Percentiles rank a stretch among this genome's conserved stretches.
Conservation (phyloP, 2,797 vertebrate species). For the Centroberyx gerrardi region DNA sequence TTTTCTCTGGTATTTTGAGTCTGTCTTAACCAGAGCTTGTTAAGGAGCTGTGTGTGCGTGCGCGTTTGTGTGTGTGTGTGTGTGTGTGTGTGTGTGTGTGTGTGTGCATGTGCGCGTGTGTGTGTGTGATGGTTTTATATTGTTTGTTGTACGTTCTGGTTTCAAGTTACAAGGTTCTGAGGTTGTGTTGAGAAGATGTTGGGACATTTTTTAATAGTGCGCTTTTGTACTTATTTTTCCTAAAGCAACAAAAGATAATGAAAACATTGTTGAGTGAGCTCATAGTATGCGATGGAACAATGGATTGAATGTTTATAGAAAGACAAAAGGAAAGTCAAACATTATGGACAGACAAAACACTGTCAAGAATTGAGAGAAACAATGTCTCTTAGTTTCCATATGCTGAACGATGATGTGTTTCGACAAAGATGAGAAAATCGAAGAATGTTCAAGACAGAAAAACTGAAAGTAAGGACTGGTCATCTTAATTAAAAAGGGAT, state of each 20-base stretch:
- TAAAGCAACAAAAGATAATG: conserved; percentile 45
- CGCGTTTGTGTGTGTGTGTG: conserved; percentile 26
- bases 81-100: conserved; percentile 40
- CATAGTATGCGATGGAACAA: neutral
- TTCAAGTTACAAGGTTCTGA: conserved; percentile 18
- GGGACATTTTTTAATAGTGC: conserved; percentile 46
- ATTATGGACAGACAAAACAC: neutral
- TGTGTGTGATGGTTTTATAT: conserved; percentile 52
- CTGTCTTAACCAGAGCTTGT: conserved; percentile 40
- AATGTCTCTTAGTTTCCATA: conserved; percentile 25
- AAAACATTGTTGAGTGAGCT: conserved; percentile 11
- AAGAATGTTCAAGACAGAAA: conserved; percentile 14
- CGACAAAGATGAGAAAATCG: conserved; percentile 13
- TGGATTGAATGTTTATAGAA: conserved; percentile 29
- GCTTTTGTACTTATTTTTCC: conserved; percentile 65
- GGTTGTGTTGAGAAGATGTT: conserved; percentile 33
- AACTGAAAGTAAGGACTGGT: neutral
- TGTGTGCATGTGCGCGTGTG: conserved; percentile 31
- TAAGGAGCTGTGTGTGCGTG: neutral
- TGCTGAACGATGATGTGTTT: conserved; percentile 39
- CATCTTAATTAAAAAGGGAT: neutral
- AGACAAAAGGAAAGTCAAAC: neutral
- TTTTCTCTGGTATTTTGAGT: conserved; percentile 17
- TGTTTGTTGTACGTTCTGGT: conserved; percentile 35
- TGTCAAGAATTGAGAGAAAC: conserved; percentile 14